phyloP scores from a whole-genome alignment of 2,888 invertebrate species.

The Xylota segnis region DNA sequence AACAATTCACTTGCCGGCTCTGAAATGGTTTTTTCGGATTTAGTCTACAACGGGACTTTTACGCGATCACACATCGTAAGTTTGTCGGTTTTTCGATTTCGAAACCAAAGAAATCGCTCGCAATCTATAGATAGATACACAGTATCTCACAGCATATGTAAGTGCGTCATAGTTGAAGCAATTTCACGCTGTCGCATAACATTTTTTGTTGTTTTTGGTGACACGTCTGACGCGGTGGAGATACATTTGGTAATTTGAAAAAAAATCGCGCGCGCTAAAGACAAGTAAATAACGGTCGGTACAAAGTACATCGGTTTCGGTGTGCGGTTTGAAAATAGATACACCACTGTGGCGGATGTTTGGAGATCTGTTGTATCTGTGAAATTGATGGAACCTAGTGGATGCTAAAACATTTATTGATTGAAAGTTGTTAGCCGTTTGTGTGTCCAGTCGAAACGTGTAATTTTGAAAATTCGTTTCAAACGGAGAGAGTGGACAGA shows the following conservation, averaged over 20 bases:
- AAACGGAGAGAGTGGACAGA: slow-evolving; percentile 19
- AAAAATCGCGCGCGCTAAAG: slow-evolving; percentile 49
- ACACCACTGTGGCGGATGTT: slow-evolving; percentile 31
- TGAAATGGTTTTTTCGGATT: slow-evolving; percentile 51
- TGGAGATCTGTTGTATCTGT: slow-evolving; percentile 12
- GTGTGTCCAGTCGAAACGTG: neutral
- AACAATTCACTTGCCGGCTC: slow-evolving; percentile 59
- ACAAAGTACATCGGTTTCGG: slow-evolving; percentile 41
- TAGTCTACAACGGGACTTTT: slow-evolving; percentile 70
- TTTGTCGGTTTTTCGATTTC: neutral
- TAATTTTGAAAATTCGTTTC: slow-evolving; percentile 19
- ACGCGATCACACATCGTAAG: slow-evolving; percentile 46
- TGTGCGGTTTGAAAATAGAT: slow-evolving; percentile 67
- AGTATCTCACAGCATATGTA: slow-evolving; percentile 41
- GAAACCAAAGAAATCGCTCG: neutral
- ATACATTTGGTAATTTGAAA: slow-evolving; percentile 29
- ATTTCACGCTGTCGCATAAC: slow-evolving; percentile 48
- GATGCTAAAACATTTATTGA: slow-evolving; percentile 36
- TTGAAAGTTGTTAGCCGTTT: slow-evolving; percentile 30
- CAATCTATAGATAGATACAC: slow-evolving; percentile 63
- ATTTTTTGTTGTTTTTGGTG: slow-evolving; percentile 47
- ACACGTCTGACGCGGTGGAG: slow-evolving; percentile 36
- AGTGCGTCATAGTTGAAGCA: slow-evolving; percentile 64
- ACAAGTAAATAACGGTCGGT: slow-evolving; percentile 16
- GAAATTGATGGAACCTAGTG: slow-evolving; percentile 30